Base-by-base conservation (phyloP, 2,113 vertebrate species). In the Pangasianodon gigas region DNA sequence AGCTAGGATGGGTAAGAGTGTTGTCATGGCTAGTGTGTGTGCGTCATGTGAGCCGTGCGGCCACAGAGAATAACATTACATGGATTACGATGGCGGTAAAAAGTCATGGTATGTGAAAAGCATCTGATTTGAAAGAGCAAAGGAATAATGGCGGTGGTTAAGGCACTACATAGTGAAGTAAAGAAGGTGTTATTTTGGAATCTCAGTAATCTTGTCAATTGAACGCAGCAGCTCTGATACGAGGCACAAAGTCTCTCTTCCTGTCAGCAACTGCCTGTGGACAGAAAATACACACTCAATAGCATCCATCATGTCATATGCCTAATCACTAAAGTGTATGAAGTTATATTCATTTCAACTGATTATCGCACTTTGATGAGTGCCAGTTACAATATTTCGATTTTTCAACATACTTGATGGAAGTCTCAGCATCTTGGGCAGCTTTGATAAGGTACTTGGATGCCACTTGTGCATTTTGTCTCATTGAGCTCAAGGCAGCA, bases 381-480 rank as follows among this genome's bases (percentile, higher is more conserved):
- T n/a, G n/a, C 18, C 77, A 16, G 77, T 54, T 82, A 10, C 46
- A 46, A 24, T 26, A 51, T n/a, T 16, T 16, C 0, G 7, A 24
- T 7, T 56, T 62, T 77, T 62, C 14, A 44, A 62, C 86, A 51
- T 77, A 89, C 88, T 86, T 91, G 9, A 91, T 88, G 52, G 88
- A 92, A 19, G 46, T 88, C 67, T 89, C 91, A 65, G 90, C 88
- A 74, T 91, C 89, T 65, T 91, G 51, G 0, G 97, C 94, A 0
- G 96, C 96, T 1, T 88, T 92, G 2, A 94, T 96, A 2, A 99
- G 96, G 87, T 96, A 97, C 90, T 97, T 96, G 0, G 98, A 92
- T 0, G 98, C 98, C 41, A 95, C 0, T 0, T 96, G 96, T 0
- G 97, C 96, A 0, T 97, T 99, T 5, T 94, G 97, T 89, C 93